phyloP scores from a whole-genome alignment of 1,140 invertebrate genomes.

The Nephotettix cincticeps region DNA sequence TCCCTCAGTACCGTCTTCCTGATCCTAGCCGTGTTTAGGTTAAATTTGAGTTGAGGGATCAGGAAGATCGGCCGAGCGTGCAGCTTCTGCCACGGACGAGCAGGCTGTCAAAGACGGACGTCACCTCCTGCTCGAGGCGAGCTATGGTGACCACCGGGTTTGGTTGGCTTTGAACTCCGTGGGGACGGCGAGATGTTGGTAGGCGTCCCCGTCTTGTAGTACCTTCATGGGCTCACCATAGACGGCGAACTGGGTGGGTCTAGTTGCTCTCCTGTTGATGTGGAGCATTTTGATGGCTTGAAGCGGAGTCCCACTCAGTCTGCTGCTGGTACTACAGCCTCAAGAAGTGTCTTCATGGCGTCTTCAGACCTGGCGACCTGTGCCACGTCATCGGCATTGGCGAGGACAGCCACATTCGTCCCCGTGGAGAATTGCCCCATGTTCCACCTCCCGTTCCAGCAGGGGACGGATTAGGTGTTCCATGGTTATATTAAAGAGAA shows the following conservation, averaged over 20 bases:
- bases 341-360: neutral
- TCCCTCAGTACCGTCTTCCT: neutral
- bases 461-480: too few relatives aligned
- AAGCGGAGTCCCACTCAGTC: neutral
- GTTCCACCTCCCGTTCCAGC: neutral
- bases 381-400: neutral
- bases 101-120: too few relatives aligned
- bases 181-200: neutral
- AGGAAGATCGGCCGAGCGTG: conserved; percentile 37
- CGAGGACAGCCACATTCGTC: too few relatives aligned
- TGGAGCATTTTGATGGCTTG: too few relatives aligned
- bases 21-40: neutral
- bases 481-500: too few relatives aligned
- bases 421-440: neutral
- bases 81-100: conserved; percentile 42
- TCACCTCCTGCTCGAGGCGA: neutral
- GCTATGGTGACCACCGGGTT: neutral
- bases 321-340: neutral
- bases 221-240: too few relatives aligned
- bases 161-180: neutral
- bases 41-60: neutral
- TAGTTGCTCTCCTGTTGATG: neutral
- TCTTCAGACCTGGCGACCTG: neutral
- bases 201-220: too few relatives aligned
- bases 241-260: too few relatives aligned